A percentile compares a stretch with the other conserved stretches of the same genome.
phyloP scores from a whole-genome alignment of 1,140 invertebrate species.

The Drosophila funebris region DNA sequence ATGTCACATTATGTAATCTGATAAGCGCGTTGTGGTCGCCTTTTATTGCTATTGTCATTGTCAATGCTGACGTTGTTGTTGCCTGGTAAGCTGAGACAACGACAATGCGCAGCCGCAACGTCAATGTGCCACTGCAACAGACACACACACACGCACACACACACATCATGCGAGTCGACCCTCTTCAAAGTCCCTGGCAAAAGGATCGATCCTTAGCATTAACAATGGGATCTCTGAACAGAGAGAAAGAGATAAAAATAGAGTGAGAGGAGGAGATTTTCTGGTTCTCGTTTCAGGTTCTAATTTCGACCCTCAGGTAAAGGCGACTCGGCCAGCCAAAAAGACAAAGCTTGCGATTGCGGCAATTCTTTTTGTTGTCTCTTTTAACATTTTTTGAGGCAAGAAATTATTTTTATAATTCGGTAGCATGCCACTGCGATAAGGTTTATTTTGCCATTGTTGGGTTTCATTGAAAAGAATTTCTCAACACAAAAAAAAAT shows the following conservation, averaged over 20 bases:
- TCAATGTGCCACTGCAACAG: constrained; percentile 57
- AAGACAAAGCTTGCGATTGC: constrained; percentile 32
- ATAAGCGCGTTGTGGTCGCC: constrained; percentile 64
- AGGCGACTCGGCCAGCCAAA: constrained; percentile 3
- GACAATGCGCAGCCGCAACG: constrained; percentile 57
- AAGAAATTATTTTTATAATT: constrained; percentile 23
- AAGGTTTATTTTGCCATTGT: constrained; percentile 35
- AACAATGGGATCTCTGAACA: constrained; percentile 3
- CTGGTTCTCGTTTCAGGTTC: constrained; percentile 16
- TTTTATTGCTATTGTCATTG: constrained; percentile 15
- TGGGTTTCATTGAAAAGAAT: constrained; percentile 46
- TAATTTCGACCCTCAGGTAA: constrained; percentile 45
- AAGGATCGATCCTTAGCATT: constrained; percentile 26
- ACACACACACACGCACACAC: not conserved
- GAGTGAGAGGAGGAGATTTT: not conserved
- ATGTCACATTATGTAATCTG: constrained; percentile 83
- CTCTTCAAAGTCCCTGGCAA: constrained; percentile 48
- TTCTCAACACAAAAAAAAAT: constrained; percentile 6
- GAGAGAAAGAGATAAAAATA: too few species aligned
- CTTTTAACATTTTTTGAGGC: constrained; percentile 2
- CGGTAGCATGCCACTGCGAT: constrained; percentile 19
- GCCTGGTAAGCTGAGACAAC: constrained; percentile 26
- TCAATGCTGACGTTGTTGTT: constrained; percentile 18
- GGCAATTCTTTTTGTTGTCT: constrained; percentile 33
- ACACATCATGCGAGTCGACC: constrained; percentile 26